Evolutionary conservation across 2,888 invertebrate species (phyloP).

Genomic region (Stictocephala bisonia): DNA sequence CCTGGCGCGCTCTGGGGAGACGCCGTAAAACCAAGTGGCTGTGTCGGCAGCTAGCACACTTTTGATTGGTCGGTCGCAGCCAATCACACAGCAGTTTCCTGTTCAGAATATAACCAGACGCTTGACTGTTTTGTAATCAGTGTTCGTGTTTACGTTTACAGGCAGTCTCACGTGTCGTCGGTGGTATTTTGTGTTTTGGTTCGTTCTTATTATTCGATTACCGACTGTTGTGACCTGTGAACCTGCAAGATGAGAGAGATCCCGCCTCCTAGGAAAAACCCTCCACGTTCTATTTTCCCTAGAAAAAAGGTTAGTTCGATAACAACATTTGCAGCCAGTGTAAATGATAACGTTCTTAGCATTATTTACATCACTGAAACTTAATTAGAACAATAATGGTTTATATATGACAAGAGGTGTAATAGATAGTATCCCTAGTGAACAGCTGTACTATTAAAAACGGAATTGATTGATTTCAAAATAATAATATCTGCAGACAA

Average conservation of each 20-base stretch:
- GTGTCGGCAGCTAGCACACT: conserved; percentile 9
- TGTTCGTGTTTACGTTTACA: conserved; percentile 2
- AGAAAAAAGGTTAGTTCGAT: conserved; percentile 42
- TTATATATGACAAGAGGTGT: background rate
- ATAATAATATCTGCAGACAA: too few species aligned
- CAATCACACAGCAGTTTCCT: conserved; percentile 6
- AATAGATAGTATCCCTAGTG: too few species aligned
- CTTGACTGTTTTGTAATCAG: conserved; percentile 37
- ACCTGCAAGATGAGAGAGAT: conserved; percentile 44
- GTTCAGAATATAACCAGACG: conserved; percentile 34
- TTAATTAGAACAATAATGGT: background rate
- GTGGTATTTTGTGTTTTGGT: background rate
- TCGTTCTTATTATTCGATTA: conserved; percentile 4
- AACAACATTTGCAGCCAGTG: too few species aligned
- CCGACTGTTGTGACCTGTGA: background rate
- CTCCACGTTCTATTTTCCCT: conserved; percentile 33
- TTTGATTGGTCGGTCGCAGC: conserved; percentile 5
- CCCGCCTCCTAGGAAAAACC: conserved; percentile 32
- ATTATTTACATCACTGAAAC: too few species aligned
- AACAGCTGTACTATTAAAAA: too few species aligned
- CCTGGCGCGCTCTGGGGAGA: conserved; percentile 12
- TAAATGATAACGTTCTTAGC: too few species aligned
- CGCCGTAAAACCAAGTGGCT: background rate
- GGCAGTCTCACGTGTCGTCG: background rate
- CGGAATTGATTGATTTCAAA: too few species aligned